Conservation (phyloP, 2,113 vertebrate genomes). For the Anoura caudifer region DNA sequence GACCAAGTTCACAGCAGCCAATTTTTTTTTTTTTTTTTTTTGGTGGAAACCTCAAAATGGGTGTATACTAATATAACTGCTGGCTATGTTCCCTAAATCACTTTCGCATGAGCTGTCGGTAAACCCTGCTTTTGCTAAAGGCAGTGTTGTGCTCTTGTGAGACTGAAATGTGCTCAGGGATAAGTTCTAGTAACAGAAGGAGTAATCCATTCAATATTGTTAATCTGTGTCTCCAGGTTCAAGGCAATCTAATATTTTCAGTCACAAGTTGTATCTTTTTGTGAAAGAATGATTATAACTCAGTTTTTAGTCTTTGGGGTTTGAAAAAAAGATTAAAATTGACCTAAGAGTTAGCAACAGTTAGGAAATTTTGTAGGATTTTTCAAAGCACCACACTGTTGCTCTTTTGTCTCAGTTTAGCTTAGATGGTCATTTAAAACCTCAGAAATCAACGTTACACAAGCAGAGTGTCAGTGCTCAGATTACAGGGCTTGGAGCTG, state of each 20-base stretch:
- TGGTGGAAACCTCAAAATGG: constrained; percentile 12
- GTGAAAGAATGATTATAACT: not conserved
- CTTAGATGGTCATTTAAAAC: not conserved
- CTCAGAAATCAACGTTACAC: not conserved
- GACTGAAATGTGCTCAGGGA: not conserved
- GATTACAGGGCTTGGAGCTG: not conserved
- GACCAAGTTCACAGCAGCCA: not conserved
- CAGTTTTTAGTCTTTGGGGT: not conserved
- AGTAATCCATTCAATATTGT: not conserved
- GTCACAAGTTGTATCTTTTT: not conserved
- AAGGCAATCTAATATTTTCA: not conserved
- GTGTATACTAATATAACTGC: not conserved
- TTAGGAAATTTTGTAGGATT: not conserved
- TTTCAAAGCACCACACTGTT: not conserved
- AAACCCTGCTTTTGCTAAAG: not conserved
- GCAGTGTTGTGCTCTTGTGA: not conserved
- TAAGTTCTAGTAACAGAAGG: not conserved
- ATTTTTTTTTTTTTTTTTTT: not conserved
- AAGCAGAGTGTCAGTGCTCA: not conserved
- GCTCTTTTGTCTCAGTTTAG: not conserved
- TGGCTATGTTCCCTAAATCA: not conserved
- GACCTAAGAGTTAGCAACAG: not conserved
- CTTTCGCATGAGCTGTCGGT: constrained; percentile 2
- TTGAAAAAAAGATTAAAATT: constrained; percentile 24
- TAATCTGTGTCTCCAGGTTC: not conserved